Percentiles rank a stretch among this genome's conserved stretches.
Conservation (phyloP, 2,797 vertebrate species). For the Orestias chungarensis region DNA sequence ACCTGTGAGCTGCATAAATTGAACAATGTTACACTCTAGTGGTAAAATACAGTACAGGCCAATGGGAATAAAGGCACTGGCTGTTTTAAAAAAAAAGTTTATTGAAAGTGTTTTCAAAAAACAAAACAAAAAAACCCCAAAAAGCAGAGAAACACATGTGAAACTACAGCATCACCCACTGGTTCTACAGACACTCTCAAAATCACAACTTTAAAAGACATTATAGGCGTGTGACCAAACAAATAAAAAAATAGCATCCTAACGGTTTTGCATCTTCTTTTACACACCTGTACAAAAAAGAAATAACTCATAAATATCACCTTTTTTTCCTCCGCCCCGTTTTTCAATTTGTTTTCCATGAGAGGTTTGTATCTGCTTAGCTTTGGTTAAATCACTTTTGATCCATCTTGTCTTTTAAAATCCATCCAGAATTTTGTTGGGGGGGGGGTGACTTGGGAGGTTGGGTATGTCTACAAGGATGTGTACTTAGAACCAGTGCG, state of each 20-base stretch:
- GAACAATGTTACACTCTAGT: slow-evolving; percentile 47
- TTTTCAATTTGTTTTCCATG: slow-evolving; percentile 71
- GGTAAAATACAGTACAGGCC: slow-evolving; percentile 18
- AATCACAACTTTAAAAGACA: slow-evolving; percentile 83
- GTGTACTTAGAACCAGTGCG: slow-evolving; percentile 21
- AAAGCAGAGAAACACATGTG: slow-evolving; percentile 89
- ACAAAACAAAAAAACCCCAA: slow-evolving; percentile 77
- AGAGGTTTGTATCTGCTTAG: slow-evolving; percentile 71
- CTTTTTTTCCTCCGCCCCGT: slow-evolving; percentile 52
- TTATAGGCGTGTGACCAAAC: slow-evolving; percentile 80
- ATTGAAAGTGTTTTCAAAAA: slow-evolving; percentile 99
- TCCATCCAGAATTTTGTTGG: slow-evolving; percentile 40
- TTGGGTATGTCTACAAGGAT: slow-evolving; percentile 6
- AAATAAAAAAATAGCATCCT: slow-evolving; percentile 84
- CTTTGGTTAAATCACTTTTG: slow-evolving; percentile 70
- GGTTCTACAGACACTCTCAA: slow-evolving; percentile 93
- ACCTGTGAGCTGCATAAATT: neutral
- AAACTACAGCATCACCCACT: slow-evolving; percentile 95
- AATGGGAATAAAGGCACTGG: slow-evolving; percentile 10
- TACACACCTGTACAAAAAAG: slow-evolving; percentile 80
- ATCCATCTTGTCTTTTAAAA: slow-evolving; percentile 27
- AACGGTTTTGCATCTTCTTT: slow-evolving; percentile 79
- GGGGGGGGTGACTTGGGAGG: no score
- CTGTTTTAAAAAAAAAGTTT: slow-evolving; percentile 72
- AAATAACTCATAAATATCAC: slow-evolving; percentile 79